These are phyloP conservation scores for Bombus pascuorum DNA, from an alignment of 1,140 invertebrate species.

Conservation along the genomic window DNA sequence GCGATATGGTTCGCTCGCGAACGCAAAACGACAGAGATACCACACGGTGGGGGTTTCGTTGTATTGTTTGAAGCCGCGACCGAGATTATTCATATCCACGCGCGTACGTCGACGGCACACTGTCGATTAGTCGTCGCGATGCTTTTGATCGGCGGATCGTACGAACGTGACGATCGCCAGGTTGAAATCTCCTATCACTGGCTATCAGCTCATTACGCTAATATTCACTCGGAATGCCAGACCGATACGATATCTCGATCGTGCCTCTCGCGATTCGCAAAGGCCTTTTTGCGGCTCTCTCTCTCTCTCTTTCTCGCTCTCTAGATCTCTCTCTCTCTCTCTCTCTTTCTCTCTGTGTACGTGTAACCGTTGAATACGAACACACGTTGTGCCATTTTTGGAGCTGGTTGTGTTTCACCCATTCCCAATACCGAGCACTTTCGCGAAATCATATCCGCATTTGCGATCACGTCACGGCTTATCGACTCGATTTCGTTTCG, in stretches of 20 bases:
- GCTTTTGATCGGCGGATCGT: constrained; percentile 63
- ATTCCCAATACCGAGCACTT: constrained; percentile 7
- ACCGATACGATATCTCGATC: constrained; percentile 76
- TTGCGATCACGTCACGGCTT: constrained; percentile 20
- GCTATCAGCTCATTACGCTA: constrained; percentile 79
- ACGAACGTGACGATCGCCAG: constrained; percentile 63
- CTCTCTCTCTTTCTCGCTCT: not conserved
- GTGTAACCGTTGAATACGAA: not conserved
- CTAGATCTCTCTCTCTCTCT: not conserved
- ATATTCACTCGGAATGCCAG: constrained; percentile 77
- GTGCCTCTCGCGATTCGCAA: constrained; percentile 66
- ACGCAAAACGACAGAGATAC: constrained; percentile 20
- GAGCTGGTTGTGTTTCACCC: constrained; percentile 1
- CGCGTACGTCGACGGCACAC: not conserved
- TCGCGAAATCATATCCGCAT: constrained; percentile 39
- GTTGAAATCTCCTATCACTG: constrained; percentile 73
- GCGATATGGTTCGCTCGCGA: constrained; percentile 10
- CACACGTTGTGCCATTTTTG: constrained; percentile 50
- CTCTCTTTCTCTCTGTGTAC: not conserved
- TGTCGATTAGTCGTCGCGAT: constrained; percentile 56
- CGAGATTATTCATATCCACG: constrained; percentile 46
- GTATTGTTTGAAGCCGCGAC: constrained; percentile 25
- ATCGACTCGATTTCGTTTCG: constrained; percentile 16
- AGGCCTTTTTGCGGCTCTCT: constrained; percentile 63
- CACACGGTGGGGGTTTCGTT: not conserved